Percentiles rank a stretch among this genome's conserved stretches.
phyloP scores from a whole-genome alignment of 2,797 vertebrate genomes.

The Alcedo quadribrachys region DNA sequence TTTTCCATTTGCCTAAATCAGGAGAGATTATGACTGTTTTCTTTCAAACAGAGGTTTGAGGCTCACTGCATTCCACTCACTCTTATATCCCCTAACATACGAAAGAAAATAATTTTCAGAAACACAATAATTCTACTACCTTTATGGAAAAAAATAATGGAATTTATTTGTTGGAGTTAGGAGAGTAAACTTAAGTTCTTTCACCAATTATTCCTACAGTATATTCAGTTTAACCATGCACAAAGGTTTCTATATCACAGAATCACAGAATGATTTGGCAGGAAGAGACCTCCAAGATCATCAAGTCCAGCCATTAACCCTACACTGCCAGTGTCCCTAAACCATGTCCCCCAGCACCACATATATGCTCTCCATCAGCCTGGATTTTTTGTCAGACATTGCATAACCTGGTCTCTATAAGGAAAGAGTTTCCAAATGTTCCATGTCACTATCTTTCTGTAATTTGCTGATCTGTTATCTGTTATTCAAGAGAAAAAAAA shows the following conservation, averaged over 20 bases:
- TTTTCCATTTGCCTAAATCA: constrained; percentile 22
- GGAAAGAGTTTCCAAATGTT: neutral
- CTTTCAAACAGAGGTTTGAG: neutral
- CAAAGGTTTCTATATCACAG: neutral
- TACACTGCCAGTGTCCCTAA: no score
- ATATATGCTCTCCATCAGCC: neutral
- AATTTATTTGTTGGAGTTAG: no score
- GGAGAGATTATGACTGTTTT: neutral
- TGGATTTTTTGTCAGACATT: constrained; percentile 11
- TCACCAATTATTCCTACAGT: neutral
- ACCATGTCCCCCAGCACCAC: no score
- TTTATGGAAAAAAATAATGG: neutral
- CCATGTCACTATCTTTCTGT: neutral
- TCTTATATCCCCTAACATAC: neutral
- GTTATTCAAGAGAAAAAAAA: neutral
- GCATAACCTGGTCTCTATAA: neutral
- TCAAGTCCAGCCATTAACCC: no score
- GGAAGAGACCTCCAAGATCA: no score
- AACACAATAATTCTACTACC: neutral
- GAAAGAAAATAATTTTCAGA: neutral
- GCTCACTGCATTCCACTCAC: neutral
- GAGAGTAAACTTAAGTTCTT: no score
- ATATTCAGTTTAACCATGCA: neutral
- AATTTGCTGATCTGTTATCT: neutral
- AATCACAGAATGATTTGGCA: no score